Conservation (phyloP, 2,113 vertebrate genomes). For the Actenoides hombroni region DNA sequence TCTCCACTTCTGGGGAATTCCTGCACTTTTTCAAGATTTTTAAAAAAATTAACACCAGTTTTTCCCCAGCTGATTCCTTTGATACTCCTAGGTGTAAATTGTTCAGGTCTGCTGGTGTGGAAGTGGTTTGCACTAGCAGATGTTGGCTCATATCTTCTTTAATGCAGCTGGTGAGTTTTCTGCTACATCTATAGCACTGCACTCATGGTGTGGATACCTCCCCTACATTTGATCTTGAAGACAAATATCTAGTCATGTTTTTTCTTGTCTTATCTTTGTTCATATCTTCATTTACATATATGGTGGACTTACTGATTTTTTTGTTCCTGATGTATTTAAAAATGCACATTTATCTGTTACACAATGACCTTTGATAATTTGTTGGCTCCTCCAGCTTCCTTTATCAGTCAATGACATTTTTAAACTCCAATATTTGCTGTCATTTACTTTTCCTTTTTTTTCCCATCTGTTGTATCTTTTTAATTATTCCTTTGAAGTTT, state of each 20-base stretch:
- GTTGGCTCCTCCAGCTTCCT: background rate
- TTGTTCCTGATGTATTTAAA: background rate
- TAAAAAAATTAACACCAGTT: background rate
- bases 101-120: background rate
- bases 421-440: conserved; percentile 11
- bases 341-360: background rate
- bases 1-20: background rate
- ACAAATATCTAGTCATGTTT: fast-evolving
- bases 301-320: background rate
- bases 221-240: background rate
- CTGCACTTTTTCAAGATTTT: background rate
- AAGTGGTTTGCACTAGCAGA: background rate
- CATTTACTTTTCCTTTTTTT: conserved; percentile 28
- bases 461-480: conserved; percentile 27
- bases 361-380: conserved; percentile 40
- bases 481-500: background rate
- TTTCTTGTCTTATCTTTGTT: background rate
- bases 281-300: background rate
- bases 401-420: conserved; percentile 30
- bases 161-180: background rate
- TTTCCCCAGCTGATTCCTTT: background rate
- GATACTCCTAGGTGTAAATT: background rate
- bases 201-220: background rate
- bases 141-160: background rate
- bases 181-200: background rate